Conservation (phyloP, 1,140 invertebrate species). For the Drosophila navojoa region DNA sequence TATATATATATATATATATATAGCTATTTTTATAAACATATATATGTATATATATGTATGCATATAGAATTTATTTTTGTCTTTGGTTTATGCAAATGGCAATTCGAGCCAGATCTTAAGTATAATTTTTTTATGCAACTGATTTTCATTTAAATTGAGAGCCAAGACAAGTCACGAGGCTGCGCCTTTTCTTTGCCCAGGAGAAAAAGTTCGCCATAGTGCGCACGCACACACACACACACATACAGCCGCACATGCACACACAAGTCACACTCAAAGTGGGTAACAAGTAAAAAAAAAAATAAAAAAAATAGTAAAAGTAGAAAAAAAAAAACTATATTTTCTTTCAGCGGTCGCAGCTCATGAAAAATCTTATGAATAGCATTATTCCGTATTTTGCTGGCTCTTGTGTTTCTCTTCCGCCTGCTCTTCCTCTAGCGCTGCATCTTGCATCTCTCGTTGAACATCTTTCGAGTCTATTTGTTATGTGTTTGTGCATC, state of each 20-base stretch:
- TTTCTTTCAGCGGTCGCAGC: conserved; percentile 41
- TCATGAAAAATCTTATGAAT: conserved; percentile 68
- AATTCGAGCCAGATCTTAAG: conserved; percentile 49
- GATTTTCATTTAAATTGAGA: conserved; percentile 75
- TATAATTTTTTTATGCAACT: conserved; percentile 55
- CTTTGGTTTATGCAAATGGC: conserved; percentile 55
- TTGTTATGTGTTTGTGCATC: conserved; percentile 32
- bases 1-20: neutral
- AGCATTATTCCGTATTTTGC: conserved; percentile 60
- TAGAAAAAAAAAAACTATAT: conserved; percentile 43
- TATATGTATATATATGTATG: neutral
- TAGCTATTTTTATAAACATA: no score
- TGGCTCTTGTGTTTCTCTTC: conserved; percentile 23
- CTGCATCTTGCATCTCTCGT: neutral
- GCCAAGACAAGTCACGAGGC: conserved; percentile 35
- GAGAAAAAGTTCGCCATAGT: conserved; percentile 46
- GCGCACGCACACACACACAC: conserved; percentile 14
- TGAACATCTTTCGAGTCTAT: neutral
- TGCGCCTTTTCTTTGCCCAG: conserved; percentile 40
- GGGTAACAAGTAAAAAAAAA: conserved; percentile 13
- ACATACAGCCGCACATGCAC: neutral
- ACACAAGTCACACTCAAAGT: conserved; percentile 26
- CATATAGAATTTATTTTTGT: conserved; percentile 1
- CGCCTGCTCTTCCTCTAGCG: neutral
- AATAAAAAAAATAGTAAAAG: conserved; percentile 10